Evolutionary conservation across 2,888 invertebrate species (phyloP), one percentile per base, ranked within the genome.

Genomic region (Tipula lateralis): DNA sequence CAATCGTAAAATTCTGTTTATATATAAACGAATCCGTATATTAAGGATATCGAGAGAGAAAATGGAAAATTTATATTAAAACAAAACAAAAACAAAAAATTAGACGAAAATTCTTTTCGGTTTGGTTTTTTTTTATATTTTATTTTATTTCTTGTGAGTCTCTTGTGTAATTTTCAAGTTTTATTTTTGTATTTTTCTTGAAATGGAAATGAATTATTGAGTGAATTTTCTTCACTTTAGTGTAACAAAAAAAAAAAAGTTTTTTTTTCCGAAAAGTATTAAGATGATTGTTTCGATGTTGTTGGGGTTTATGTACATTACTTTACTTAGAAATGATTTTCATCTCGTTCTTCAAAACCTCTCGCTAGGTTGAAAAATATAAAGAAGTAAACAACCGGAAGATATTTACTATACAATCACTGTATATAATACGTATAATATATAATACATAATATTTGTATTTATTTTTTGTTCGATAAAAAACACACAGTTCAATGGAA

Each of bases 91-190:
- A 9, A 39, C 9, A 66, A 50, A 50, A 66, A 66, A 66, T 24
- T 66, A 9, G 24, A 24, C 2, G 66, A 66, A 66, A 66, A 24
- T 66, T 66, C 66, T 24, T 66, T 66, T 66, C 66, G 66, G 66
- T 66, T 39, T 19, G 44, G 16, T 66, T 66, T 66, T 44, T 36
- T 32, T 32, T n/a, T n/a, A n/a, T 32, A 32, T 32, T 39, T 50
- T 19, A 50, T 50, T 50, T 66, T 66, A 66, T 66, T 66, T 66
- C 66, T 66, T 66, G 66, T 66, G 66, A 66, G 66, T 66, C 66
- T 66, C 66, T 66, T 66, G 66, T 66, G 66, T 66, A 66, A 66
- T 66, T 66, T 66, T 66, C 66, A 66, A 66, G 66, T 66, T 66
- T 66, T 66, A 66, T 66, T 24, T 66, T 66, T 66, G 66, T 66